These are phyloP conservation scores for Gobio gobio DNA, from an alignment of 2,113 vertebrate genomes.

Conservation along the genomic window DNA sequence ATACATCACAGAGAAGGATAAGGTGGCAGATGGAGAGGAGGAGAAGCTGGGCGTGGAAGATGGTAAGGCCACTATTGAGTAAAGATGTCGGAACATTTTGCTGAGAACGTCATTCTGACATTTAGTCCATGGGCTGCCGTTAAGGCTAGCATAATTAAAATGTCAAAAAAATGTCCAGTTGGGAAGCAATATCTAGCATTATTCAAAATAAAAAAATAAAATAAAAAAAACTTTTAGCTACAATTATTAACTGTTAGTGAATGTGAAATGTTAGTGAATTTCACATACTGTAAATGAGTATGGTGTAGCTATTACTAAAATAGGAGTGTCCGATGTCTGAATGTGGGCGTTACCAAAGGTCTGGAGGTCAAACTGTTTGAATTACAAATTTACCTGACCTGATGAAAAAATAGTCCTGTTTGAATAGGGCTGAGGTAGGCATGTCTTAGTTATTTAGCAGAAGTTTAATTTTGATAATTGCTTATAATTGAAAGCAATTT, in stretches of 20 bases:
- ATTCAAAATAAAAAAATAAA: neutral
- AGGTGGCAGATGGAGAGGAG: conserved; percentile 70
- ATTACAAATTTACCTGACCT: neutral
- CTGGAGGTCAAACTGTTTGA: neutral
- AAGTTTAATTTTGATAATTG: neutral
- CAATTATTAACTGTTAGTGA: neutral
- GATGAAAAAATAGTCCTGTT: neutral
- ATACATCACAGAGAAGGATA: conserved; percentile 88
- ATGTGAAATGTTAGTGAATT: neutral
- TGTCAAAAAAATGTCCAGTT: neutral
- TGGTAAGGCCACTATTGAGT: conserved; percentile 41
- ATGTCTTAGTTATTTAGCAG: neutral
- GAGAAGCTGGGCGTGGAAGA: conserved; percentile 52
- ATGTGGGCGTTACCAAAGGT: neutral
- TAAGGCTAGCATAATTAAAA: neutral
- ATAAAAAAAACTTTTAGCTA: neutral
- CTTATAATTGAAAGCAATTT: neutral
- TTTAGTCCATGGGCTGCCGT: neutral
- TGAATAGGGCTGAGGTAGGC: neutral
- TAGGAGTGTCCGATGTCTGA: neutral
- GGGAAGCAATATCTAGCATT: neutral
- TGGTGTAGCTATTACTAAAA: neutral
- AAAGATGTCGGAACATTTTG: conserved; percentile 23
- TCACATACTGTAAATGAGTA: neutral
- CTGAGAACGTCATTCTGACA: conserved; percentile 20